Conservation (phyloP, 2,797 vertebrate species). For the Chelmon rostratus region DNA sequence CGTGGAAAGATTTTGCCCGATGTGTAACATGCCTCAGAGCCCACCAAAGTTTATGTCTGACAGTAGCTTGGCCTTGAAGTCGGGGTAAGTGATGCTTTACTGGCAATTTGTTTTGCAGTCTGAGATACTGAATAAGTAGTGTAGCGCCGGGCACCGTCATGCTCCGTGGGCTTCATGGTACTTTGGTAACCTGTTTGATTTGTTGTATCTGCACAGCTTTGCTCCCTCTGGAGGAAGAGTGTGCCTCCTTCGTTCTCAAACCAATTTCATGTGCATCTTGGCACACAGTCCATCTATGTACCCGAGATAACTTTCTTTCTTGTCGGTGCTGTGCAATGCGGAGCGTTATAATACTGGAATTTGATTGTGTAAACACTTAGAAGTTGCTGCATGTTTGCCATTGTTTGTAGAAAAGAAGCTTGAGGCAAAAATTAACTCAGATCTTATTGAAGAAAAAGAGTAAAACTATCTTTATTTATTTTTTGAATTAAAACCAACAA, state of each 20-base stretch:
- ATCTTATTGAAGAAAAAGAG: neutral
- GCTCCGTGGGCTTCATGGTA: conserved; percentile 54
- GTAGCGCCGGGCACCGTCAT: conserved; percentile 54
- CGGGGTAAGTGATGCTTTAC: conserved; percentile 53
- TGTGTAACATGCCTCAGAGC: conserved; percentile 56
- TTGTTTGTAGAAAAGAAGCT: neutral
- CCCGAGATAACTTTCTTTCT: conserved; percentile 10
- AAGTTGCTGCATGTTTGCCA: neutral
- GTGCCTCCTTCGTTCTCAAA: conserved; percentile 28
- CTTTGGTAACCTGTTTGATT: conserved; percentile 66
- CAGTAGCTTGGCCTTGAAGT: conserved; percentile 61
- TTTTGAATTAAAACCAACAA: neutral
- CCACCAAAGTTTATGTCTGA: conserved; percentile 53
- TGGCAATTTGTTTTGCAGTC: conserved; percentile 65
- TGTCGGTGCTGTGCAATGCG: neutral
- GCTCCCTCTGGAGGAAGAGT: conserved; percentile 34
- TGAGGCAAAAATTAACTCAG: neutral
- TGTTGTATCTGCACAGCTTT: conserved; percentile 51
- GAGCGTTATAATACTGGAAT: neutral
- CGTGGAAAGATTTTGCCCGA: conserved; percentile 51
- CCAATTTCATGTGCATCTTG: conserved; percentile 51
- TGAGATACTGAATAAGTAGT: conserved; percentile 58
- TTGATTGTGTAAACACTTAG: neutral
- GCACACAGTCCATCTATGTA: conserved; percentile 24
- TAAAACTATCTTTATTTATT: neutral